These are phyloP conservation scores for Pogonomyrmex californicus DNA, from an alignment of 1,140 invertebrate genomes.

Conservation along the genomic window DNA sequence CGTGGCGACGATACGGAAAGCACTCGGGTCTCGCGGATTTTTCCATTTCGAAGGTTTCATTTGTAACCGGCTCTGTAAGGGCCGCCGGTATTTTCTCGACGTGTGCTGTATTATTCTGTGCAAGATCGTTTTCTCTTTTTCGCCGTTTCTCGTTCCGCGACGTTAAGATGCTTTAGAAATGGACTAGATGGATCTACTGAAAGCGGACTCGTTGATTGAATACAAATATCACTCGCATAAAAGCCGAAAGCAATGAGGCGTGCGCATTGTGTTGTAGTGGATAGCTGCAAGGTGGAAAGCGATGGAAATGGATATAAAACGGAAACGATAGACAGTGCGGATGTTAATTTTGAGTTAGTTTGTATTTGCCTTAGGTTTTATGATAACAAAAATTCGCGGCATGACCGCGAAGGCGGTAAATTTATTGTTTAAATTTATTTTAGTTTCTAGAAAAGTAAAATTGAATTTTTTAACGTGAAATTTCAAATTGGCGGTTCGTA, in stretches of 20 bases:
- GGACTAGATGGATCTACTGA: conserved; percentile 54
- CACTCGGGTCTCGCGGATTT: conserved; percentile 63
- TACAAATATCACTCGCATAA: conserved; percentile 62
- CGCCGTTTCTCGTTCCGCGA: conserved; percentile 31
- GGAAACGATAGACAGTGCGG: background rate
- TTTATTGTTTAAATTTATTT: background rate
- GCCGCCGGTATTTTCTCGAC: conserved; percentile 46
- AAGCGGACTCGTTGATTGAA: conserved; percentile 60
- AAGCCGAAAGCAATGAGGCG: conserved; percentile 29
- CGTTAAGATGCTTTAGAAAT: conserved; percentile 54
- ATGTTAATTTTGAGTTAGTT: conserved; percentile 25
- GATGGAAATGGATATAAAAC: conserved; percentile 4
- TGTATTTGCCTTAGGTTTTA: conserved; percentile 10
- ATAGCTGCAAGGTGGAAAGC: conserved; percentile 14
- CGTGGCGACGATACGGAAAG: conserved; percentile 67
- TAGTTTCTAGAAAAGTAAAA: background rate
- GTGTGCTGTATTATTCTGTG: conserved; percentile 59
- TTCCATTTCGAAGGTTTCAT: conserved; percentile 65
- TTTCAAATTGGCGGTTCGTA: background rate
- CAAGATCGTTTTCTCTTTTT: conserved; percentile 27
- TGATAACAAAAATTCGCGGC: background rate
- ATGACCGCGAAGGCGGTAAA: background rate
- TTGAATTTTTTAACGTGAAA: background rate
- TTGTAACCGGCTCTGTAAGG: conserved; percentile 59
- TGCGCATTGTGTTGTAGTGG: conserved; percentile 29